Evolutionary conservation across 2,113 vertebrate species (phyloP), one percentile per base, ranked within the genome.

Genomic region (Brienomyrus longianalis): DNA sequence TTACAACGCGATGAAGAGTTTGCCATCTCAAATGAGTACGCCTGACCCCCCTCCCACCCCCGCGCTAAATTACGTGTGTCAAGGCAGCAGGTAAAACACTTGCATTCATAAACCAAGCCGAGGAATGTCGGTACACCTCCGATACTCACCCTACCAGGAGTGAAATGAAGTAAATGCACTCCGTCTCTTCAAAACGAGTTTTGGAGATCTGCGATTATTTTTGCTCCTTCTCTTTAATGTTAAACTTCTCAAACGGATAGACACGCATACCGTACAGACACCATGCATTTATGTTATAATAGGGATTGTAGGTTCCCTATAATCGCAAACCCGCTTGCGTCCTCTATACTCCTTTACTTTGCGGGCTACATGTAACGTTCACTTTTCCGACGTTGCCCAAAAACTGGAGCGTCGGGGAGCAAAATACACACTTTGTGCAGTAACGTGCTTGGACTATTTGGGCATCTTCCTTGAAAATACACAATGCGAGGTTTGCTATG

Each of bases 61-160:
- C 62, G n/a, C 27, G 27, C 62, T 70, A 70, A 70, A 88, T 47
- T 77, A 47, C n/a, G 88, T 66, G 23, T 59, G 50, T 48, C n/a
- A 48, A 66, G 47, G 88, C 45, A 47, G 45, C 88, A 88, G 88
- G 88, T 88, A 77, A 66, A 77, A 74, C 48, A n/a, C 70, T 88
- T 77, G 66, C 88, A 74, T 52, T 77, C 48, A 88, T 62, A n/a
- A 70, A 31, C 62, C 62, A 27, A 56, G 52, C 88, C 27, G 66
- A 10, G 39, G 35, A 54, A n/a, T 39, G 88, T 77, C 43, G 45
- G 66, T 77, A 19, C 88, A 51, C 10, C 45, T 77, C 87, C 17
- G 23, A 70, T 51, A 50, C 88, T 77, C 62, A 50, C 27, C 50
- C 62, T 50, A 59, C 45, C 27, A n/a, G 45, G 23, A 51, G 66